Base-by-base conservation (phyloP, 53 echinoderm and acorn worm genomes). In the Henricia sp. region DNA sequence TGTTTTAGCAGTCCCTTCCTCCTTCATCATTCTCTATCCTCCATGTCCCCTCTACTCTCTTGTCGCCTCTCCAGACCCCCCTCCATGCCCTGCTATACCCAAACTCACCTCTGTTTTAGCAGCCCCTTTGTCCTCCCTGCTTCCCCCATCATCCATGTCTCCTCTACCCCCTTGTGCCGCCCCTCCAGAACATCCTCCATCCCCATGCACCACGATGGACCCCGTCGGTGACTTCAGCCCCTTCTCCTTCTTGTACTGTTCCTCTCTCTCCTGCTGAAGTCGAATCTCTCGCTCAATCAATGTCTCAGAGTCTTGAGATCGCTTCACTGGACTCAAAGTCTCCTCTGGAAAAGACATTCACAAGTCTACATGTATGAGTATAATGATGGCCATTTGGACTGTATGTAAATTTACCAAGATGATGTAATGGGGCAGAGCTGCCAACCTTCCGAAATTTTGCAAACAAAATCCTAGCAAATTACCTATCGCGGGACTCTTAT, bases 231-330 rank as follows among this genome's bases (percentile, higher is more conserved):
- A 14, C 19, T 19, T 10, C 20, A 78, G 21, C 2, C 78, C 78
- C 34, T 78, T 78, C 78, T 78, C 78, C n/a, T 35, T 44, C 32
- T 64, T 35, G 33, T 34, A 78, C 48, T 70, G 70, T 1, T 70
- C 70, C 28, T 70, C 70, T 43, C 70, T 76, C 6, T 88, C 88
- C 53, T 82, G 82, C 5, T 84, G 84, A 1, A 88, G 85, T 0
- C 93, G 88, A n/a, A 93, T 88, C 32, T 95, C 95, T 42, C 52
- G 63, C 68, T 94, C 89, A 32, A 91, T 83, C 23, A 89, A 41
- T 2, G 86, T 86, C 69, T 92, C 92, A 38, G 84, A 52, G 19
- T 72, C 37, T 37, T 55, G 8, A 21, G 30, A 24, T 41, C 28
- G 20, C 48, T 78, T 78, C 0, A 78, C 78, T 10, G 78, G 71